Base-by-base conservation (phyloP, 1,140 invertebrate species). In the Halictus rubicundus region DNA sequence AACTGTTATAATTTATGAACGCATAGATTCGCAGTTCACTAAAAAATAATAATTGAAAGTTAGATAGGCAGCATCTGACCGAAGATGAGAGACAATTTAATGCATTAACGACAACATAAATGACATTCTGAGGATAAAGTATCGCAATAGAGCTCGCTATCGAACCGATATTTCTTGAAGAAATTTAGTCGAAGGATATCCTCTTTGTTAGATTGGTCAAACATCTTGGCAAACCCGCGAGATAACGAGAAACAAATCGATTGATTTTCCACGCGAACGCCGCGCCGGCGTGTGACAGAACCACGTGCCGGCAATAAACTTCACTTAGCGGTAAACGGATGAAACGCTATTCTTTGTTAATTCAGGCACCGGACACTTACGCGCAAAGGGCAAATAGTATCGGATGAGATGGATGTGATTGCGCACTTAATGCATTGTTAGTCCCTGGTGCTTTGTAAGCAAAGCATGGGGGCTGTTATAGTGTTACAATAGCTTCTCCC, bases 331-430 rank as follows among this genome's bases (percentile, higher is more conserved):
- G 76, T 78, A 78, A 79, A 79, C 78, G 78, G 70, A 79, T 73
- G 78, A 59, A 60, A 68, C 71, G 61, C 39, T 73, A 74, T 79
- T 79, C 78, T 78, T 84, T 74, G 87, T 91, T 90, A 91, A 91
- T 92, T 91, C 91, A 89, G 83, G 83, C 81, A 89, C 87, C 85
- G 88, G 88, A 92, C 86, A 90, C 89, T 90, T 89, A 89, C 80
- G 87, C 86, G 92, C 86, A 92, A 92, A 92, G 91, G 90, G 92
- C 92, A 93, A 93, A 93, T 92, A 93, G 91, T 93, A 93, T 93
- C 92, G 91, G 92, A 93, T 93, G 92, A 93, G 92, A 93, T 93
- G 92, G 92, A 90, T 92, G 92, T 92, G 92, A 93, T 93, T 92
- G 92, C 91, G 92, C 92, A 93, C 92, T 93, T 92, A 92, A 93